Conservation (phyloP, 2,113 vertebrate species). For the Elachura formosa region DNA sequence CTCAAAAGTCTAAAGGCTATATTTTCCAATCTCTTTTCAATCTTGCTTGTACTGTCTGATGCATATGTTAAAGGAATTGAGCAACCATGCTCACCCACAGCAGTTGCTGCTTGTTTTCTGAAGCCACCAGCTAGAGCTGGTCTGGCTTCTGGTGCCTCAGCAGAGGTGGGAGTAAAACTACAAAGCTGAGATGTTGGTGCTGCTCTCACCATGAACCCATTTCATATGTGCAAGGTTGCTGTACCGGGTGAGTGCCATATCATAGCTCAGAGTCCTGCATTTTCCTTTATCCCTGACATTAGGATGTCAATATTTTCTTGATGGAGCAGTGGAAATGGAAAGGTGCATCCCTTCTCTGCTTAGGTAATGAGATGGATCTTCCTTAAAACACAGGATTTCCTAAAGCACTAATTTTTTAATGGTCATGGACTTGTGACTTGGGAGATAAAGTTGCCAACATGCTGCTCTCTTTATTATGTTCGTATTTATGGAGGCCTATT, state of each 20-base stretch:
- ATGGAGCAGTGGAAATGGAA: background rate
- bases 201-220: background rate
- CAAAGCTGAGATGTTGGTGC: background rate
- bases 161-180: background rate
- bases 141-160: background rate
- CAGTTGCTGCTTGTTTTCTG: background rate
- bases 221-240: rapidly evolving
- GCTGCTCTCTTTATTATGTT: background rate
- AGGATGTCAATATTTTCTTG: background rate
- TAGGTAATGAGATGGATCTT: background rate
- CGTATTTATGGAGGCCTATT: background rate
- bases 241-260: background rate
- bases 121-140: background rate
- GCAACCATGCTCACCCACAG: background rate
- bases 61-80: background rate
- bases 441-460: background rate
- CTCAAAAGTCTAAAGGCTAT: background rate
- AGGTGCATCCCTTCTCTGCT: background rate
- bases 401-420: background rate
- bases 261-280: background rate
- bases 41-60: background rate
- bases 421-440: background rate
- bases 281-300: background rate
- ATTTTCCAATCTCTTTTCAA: conserved; percentile 15
- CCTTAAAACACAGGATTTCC: background rate